Conservation (phyloP, 2,113 vertebrate species). For the Capreolus pygargus region DNA sequence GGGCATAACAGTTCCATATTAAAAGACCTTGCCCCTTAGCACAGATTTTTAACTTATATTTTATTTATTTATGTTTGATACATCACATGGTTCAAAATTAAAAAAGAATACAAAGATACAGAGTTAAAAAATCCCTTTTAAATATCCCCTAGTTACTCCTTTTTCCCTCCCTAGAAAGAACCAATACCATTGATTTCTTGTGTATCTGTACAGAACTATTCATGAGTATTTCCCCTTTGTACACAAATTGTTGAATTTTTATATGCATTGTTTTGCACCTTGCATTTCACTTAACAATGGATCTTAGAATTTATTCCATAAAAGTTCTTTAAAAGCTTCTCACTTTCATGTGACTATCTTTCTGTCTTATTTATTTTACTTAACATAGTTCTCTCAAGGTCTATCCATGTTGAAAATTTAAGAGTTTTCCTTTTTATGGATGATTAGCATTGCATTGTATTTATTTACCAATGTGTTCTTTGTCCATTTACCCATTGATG, state of each 20-base stretch:
- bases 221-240: conserved; percentile 14
- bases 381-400: background rate
- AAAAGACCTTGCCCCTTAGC: background rate
- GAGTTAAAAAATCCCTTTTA: background rate
- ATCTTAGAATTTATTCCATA: conserved; percentile 14
- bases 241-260: conserved; percentile 6
- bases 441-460: background rate
- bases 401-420: background rate
- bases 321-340: conserved; percentile 21
- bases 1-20: background rate
- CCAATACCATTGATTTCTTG: background rate
- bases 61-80: background rate
- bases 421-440: background rate
- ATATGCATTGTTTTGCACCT: background rate
- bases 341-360: background rate
- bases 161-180: background rate
- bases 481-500: background rate
- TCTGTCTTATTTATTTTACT: background rate
- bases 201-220: conserved; percentile 5
- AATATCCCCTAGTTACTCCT: background rate
- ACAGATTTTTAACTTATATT: background rate
- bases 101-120: background rate
- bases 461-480: background rate
- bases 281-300: conserved; percentile 2
- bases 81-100: background rate